A percentile compares a stretch with the other conserved stretches of the same genome.
These are phyloP conservation scores for Saxidomus purpurata DNA, from an alignment of 1,140 invertebrate genomes.

Conservation along the genomic window DNA sequence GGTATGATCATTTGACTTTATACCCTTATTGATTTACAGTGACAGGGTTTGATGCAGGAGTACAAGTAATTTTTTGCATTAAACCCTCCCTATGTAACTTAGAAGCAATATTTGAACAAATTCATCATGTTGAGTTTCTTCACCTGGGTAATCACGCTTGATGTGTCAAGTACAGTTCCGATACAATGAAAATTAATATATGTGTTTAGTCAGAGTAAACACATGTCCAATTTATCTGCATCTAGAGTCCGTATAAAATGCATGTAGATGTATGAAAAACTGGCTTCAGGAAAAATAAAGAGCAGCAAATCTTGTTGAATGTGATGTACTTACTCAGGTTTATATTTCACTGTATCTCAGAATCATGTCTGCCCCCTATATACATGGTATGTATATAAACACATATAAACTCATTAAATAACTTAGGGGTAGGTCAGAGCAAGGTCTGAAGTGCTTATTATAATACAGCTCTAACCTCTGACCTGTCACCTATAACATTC, in stretches of 20 bases:
- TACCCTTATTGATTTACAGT: not conserved
- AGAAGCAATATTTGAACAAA: conserved; percentile 26
- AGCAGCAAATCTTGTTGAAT: conserved; percentile 39
- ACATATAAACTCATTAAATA: not conserved
- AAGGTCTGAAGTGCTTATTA: not conserved
- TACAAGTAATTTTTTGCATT: too few relatives aligned
- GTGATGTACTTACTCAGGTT: conserved; percentile 58
- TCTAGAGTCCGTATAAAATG: not conserved
- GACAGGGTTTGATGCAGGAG: too few relatives aligned
- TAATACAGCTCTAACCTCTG: not conserved
- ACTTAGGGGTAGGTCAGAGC: not conserved
- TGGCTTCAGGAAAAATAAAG: conserved; percentile 42
- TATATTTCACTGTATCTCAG: conserved; percentile 55
- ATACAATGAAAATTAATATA: not conserved
- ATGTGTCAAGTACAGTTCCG: not conserved
- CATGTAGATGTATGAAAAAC: not conserved
- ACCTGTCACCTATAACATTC: not conserved
- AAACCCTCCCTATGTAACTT: too few relatives aligned
- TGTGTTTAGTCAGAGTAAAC: too few relatives aligned
- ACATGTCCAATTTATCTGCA: not conserved
- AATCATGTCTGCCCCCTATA: conserved; percentile 8
- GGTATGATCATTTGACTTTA: not conserved
- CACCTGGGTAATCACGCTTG: conserved; percentile 8
- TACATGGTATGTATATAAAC: not conserved
- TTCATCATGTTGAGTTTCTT: not conserved